Conservation (phyloP, 2,797 vertebrate species). For the Chelon auratus region DNA sequence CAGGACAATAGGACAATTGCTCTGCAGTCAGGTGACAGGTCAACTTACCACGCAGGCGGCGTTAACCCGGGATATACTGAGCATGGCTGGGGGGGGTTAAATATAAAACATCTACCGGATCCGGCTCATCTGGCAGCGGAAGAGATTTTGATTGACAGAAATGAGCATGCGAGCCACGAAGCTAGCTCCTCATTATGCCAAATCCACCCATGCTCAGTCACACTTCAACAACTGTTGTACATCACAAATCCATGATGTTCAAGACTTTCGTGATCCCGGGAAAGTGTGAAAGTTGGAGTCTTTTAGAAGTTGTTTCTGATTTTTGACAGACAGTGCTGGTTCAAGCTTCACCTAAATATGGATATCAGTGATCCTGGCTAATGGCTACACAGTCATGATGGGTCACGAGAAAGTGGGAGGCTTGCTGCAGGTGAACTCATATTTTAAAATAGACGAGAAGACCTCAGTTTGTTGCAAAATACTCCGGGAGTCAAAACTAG, state of each 20-base stretch:
- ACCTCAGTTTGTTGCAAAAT: not conserved
- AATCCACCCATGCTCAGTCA: conserved; percentile 52
- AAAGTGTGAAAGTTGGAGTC: conserved; percentile 11
- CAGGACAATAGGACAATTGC: conserved; percentile 50
- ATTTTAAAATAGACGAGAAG: not conserved
- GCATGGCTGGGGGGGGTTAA: not conserved
- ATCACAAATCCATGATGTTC: conserved; percentile 20
- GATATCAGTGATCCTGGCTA: not conserved
- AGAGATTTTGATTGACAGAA: conserved; percentile 47
- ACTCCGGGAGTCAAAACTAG: not conserved
- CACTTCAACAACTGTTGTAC: conserved; percentile 30
- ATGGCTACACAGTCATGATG: not conserved
- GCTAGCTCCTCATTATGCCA: conserved; percentile 29
- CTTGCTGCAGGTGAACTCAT: not conserved
- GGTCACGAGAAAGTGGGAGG: not conserved
- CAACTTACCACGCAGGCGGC: not conserved
- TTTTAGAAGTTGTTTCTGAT: conserved; percentile 6
- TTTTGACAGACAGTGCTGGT: conserved; percentile 7
- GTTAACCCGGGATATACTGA: conserved; percentile 21
- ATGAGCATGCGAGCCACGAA: conserved; percentile 31
- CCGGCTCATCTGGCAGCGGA: conserved; percentile 25
- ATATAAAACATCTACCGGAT: conserved; percentile 20
- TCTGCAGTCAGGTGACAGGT: conserved; percentile 30
- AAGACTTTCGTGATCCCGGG: not conserved
- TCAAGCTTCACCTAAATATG: conserved; percentile 2